Conservation (phyloP, 2,113 vertebrate genomes). For the Grus americana region DNA sequence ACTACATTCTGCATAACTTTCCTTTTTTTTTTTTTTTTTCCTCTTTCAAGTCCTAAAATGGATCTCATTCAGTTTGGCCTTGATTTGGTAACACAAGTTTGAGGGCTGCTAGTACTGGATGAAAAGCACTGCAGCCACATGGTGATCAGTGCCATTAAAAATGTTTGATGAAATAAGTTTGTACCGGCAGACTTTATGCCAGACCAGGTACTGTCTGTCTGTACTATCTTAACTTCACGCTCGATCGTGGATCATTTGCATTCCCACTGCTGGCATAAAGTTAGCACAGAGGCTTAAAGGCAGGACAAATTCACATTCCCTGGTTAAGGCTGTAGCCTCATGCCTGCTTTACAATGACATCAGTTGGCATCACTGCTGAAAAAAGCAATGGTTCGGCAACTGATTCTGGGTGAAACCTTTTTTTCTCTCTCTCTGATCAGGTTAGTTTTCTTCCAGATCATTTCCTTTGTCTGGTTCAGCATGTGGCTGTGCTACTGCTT, state of each 20-base stretch:
- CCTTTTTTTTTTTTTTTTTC: background rate
- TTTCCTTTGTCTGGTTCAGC: conserved; percentile 14
- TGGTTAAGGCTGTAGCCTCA: background rate
- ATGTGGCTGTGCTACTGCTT: background rate
- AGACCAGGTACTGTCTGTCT: background rate
- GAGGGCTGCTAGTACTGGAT: background rate
- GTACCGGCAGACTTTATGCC: background rate
- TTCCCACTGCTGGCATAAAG: background rate
- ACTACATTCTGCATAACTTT: background rate
- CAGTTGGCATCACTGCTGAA: background rate
- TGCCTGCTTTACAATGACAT: background rate
- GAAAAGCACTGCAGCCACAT: background rate
- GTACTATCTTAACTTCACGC: background rate
- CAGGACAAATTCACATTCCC: background rate
- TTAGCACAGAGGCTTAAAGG: background rate
- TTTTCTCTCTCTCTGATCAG: background rate
- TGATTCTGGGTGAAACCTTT: background rate
- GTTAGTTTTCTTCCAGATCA: background rate
- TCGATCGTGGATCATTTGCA: background rate
- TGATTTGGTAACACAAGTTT: background rate
- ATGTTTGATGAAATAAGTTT: background rate
- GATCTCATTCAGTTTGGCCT: background rate
- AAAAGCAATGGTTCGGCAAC: background rate
- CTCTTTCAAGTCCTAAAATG: background rate
- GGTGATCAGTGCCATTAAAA: background rate